These are phyloP conservation scores for Alviniconcha strummeri DNA, from an alignment of 2,888 invertebrate genomes.

Conservation along the genomic window DNA sequence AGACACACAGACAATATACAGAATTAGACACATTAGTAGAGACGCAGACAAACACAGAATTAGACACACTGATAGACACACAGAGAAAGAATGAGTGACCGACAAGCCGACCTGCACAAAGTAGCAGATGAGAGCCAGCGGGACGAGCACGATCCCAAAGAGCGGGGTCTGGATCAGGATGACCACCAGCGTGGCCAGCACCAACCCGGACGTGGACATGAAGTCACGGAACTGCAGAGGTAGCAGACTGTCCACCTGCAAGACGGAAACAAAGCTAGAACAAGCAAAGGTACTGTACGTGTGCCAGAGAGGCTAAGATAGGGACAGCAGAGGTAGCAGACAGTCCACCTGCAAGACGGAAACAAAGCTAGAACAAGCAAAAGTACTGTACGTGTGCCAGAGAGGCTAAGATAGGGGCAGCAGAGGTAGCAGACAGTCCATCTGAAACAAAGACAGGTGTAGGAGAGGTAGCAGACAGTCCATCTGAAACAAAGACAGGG, in stretches of 20 bases:
- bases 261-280: not conserved
- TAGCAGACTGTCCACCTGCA: conserved; percentile 37
- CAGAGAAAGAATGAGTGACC: not conserved
- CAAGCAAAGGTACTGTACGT: not conserved
- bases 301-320: not conserved
- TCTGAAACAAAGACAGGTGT: too few species aligned
- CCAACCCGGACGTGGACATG: conserved; percentile 34
- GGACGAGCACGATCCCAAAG: conserved; percentile 50
- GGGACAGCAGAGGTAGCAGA: not conserved
- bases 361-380: conserved; percentile 21
- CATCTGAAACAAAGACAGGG: too few species aligned
- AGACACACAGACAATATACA: not conserved
- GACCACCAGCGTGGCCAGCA: conserved; percentile 44
- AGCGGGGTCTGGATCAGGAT: conserved; percentile 53
- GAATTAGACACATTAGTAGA: too few species aligned
- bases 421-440: too few species aligned
- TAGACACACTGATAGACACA: not conserved
- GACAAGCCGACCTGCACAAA: conserved; percentile 48
- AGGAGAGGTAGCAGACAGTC: not conserved
- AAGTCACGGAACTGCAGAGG: conserved; percentile 39
- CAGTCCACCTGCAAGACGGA: not conserved
- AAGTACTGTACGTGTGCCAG: too few species aligned
- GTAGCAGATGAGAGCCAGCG: conserved; percentile 48
- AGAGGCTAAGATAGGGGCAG: too few species aligned
- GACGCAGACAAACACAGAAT: not conserved